phyloP scores from a whole-genome alignment of 2,888 invertebrate species.

The Xylocampa areola region DNA sequence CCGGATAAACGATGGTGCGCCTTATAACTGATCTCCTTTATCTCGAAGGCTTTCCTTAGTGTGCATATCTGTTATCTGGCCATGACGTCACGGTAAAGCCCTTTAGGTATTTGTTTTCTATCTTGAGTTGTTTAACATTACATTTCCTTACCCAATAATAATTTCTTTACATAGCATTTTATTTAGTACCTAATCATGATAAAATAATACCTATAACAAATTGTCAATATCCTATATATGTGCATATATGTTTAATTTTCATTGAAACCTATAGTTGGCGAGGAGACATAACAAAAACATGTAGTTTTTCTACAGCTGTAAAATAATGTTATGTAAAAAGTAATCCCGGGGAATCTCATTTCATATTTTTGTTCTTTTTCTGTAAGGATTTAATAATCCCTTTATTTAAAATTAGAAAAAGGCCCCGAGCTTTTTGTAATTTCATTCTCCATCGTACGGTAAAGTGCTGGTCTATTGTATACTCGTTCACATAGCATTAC shows the following conservation, averaged over 20 bases:
- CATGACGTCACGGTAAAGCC: conserved; percentile 19
- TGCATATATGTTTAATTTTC: too few relatives aligned
- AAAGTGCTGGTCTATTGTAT: conserved; percentile 27
- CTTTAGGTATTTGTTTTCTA: conserved; percentile 24
- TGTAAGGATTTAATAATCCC: conserved; percentile 46
- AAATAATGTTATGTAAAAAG: conserved; percentile 30
- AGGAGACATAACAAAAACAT: neutral
- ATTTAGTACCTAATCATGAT: neutral
- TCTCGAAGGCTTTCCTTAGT: conserved; percentile 27
- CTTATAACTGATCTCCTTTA: conserved; percentile 36
- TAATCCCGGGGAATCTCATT: conserved; percentile 44
- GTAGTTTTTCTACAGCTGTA: conserved; percentile 9
- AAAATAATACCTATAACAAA: too few relatives aligned
- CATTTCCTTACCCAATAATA: neutral
- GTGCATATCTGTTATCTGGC: conserved; percentile 47
- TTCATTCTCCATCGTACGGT: conserved; percentile 28
- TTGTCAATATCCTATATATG: too few relatives aligned
- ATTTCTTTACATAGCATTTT: neutral
- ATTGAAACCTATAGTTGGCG: too few relatives aligned
- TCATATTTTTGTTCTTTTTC: conserved; percentile 39
- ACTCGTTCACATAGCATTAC: conserved; percentile 12
- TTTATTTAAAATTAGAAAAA: conserved; percentile 40
- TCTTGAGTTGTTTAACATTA: conserved; percentile 9
- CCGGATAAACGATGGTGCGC: conserved; percentile 29
- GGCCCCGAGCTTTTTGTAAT: conserved; percentile 30